A percentile compares a stretch with the other conserved stretches of the same genome.
These are phyloP conservation scores for Lycocerus yunnanus DNA, from an alignment of 2,888 invertebrate species.

Conservation along the genomic window DNA sequence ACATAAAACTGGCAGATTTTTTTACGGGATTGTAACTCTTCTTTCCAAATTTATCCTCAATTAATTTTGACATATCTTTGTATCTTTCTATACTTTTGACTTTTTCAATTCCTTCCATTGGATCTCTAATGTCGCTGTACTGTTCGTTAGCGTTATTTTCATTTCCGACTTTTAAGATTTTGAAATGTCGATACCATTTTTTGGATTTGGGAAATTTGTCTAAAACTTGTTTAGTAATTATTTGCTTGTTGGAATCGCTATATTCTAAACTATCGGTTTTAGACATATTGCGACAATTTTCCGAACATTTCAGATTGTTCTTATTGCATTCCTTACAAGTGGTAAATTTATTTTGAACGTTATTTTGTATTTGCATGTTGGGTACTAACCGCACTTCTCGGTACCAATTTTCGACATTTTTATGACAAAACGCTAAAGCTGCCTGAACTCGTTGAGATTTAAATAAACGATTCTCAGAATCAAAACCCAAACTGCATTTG, in stretches of 20 bases:
- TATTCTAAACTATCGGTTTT: conserved; percentile 19
- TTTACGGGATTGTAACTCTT: conserved; percentile 51
- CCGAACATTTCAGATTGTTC: conserved; percentile 29
- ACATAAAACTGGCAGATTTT: conserved; percentile 53
- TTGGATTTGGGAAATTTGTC: conserved; percentile 61
- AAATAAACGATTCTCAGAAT: conserved; percentile 66
- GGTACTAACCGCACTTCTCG: conserved; percentile 59
- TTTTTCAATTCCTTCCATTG: conserved; percentile 67
- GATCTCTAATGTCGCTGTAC: conserved; percentile 58
- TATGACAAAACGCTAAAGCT: conserved; percentile 68
- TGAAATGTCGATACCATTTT: conserved; percentile 70
- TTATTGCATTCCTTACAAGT: conserved; percentile 32
- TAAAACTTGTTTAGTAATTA: conserved; percentile 47
- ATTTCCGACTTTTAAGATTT: conserved; percentile 59
- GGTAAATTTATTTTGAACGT: conserved; percentile 1
- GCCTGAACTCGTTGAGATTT: conserved; percentile 67
- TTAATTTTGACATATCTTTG: conserved; percentile 72
- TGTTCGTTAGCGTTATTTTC: conserved; percentile 44
- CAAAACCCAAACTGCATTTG: conserved; percentile 66
- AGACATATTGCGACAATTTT: conserved; percentile 26
- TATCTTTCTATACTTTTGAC: conserved; percentile 73
- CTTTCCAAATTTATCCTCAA: conserved; percentile 68
- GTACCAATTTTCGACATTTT: conserved; percentile 67
- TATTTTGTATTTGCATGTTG: conserved; percentile 37
- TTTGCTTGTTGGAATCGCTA: conserved; percentile 37